Conservation (phyloP, 2,113 vertebrate species). For the Trichomycterus rosablanca region DNA sequence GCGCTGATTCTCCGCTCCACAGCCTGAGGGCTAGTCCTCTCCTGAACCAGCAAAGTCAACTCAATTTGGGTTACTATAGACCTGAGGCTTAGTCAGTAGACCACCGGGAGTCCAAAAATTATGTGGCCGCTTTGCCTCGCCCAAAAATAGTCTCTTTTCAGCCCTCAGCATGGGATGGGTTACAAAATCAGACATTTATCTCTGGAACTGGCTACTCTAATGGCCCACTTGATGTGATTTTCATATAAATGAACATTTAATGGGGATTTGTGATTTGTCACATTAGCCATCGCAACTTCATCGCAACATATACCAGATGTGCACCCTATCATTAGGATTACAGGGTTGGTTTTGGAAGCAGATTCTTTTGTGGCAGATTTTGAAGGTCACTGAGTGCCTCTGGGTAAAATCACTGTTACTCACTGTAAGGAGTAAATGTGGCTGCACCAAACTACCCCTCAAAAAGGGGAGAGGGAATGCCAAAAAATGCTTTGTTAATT, state of each 20-base stretch:
- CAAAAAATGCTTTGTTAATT: too few relatives aligned
- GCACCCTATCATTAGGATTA: conserved; percentile 19
- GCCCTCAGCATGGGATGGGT: conserved; percentile 39
- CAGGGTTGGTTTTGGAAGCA: background rate
- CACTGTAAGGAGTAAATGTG: conserved; percentile 37
- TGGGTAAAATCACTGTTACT: conserved; percentile 55
- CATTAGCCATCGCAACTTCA: background rate
- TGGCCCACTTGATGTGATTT: background rate
- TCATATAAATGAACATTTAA: background rate
- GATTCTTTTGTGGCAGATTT: conserved; percentile 1
- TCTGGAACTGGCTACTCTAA: background rate
- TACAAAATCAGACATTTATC: conserved; percentile 37
- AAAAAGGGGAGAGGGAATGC: conserved; percentile 8
- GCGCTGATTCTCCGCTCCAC: conserved; percentile 55
- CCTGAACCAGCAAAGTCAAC: conserved; percentile 67
- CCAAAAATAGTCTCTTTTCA: conserved; percentile 57
- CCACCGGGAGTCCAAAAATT: conserved; percentile 66
- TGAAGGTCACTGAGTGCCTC: conserved; percentile 47
- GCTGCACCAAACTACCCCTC: conserved; percentile 23
- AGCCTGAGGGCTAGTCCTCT: conserved; percentile 56
- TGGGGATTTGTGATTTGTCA: background rate
- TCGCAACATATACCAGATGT: background rate
- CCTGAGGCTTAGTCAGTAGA: conserved; percentile 62
- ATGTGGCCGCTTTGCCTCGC: conserved; percentile 53
- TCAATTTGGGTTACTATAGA: conserved; percentile 70